Percentiles rank a stretch among this genome's conserved stretches.
These are phyloP conservation scores for Parauchenoglanis ngamensis DNA, from an alignment of 2,797 vertebrate genomes.

Conservation along the genomic window DNA sequence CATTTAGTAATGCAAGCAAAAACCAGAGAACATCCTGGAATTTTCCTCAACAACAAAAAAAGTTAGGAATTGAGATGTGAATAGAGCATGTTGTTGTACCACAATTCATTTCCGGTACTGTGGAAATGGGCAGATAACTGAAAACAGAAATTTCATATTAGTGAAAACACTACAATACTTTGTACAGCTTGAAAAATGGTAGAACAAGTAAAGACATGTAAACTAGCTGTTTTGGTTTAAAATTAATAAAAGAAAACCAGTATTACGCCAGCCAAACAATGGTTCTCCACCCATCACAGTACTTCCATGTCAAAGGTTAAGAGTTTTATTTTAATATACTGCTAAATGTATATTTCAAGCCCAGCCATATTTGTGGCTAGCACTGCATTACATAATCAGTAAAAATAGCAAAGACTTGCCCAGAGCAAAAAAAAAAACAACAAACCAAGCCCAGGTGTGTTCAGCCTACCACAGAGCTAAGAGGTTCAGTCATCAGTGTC, in stretches of 20 bases:
- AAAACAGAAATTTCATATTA: not conserved
- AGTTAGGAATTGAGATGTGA: not conserved
- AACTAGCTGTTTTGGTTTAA: not conserved
- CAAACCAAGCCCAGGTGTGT: conserved; percentile 28
- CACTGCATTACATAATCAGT: conserved; percentile 3
- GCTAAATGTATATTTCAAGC: not conserved
- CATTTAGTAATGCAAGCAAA: not conserved
- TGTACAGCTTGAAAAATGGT: not conserved
- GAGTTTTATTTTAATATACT: not conserved
- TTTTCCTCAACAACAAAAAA: not conserved
- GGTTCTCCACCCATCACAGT: not conserved
- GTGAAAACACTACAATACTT: not conserved
- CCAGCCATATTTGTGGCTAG: conserved; percentile 27
- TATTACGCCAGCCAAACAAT: not conserved
- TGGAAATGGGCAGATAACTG: not conserved
- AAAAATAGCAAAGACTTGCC: conserved; percentile 39
- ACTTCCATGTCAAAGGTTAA: not conserved
- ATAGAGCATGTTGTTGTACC: not conserved
- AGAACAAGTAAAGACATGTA: not conserved
- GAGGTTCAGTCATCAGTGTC: not conserved
- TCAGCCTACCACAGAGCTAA: conserved; percentile 17
- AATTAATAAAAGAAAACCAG: not conserved
- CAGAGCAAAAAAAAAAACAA: conserved; percentile 28
- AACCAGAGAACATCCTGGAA: not conserved
- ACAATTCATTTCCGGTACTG: not conserved